These are phyloP conservation scores for Psilopogon haemacephalus DNA, from an alignment of 2,113 vertebrate species.

Conservation along the genomic window DNA sequence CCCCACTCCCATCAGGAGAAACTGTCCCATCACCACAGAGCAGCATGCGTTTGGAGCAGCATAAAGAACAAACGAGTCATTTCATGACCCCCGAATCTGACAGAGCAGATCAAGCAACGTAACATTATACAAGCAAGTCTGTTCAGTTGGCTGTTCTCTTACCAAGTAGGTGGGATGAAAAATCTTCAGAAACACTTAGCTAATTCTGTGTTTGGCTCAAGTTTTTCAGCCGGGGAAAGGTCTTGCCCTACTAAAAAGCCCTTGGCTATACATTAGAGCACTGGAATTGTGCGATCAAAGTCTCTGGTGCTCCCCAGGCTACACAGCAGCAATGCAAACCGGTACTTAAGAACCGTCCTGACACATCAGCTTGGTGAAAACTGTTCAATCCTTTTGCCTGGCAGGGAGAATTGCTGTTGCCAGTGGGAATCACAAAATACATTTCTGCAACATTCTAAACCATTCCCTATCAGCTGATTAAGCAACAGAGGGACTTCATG, in stretches of 20 bases:
- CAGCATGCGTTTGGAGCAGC: not conserved
- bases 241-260: not conserved
- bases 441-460: not conserved
- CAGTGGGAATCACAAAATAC: not conserved
- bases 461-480: not conserved
- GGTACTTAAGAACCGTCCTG: not conserved
- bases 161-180: not conserved
- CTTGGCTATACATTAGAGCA: not conserved
- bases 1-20: not conserved
- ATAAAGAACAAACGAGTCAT: not conserved
- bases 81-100: not conserved
- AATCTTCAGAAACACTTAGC: constrained; percentile 30
- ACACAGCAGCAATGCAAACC: not conserved
- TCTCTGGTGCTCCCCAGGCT: not conserved
- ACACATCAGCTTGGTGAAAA: not conserved
- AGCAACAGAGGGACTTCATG: not conserved
- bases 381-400: not conserved
- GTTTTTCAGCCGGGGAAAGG: not conserved
- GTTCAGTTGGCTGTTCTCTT: not conserved
- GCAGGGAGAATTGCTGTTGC: not conserved
- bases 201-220: constrained; percentile 8
- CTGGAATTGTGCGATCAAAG: not conserved
- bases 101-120: not conserved
- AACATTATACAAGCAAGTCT: not conserved
- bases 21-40: not conserved